These are phyloP conservation scores for Anabacerthia variegaticeps DNA, from an alignment of 2,797 vertebrate species.

Conservation along the genomic window DNA sequence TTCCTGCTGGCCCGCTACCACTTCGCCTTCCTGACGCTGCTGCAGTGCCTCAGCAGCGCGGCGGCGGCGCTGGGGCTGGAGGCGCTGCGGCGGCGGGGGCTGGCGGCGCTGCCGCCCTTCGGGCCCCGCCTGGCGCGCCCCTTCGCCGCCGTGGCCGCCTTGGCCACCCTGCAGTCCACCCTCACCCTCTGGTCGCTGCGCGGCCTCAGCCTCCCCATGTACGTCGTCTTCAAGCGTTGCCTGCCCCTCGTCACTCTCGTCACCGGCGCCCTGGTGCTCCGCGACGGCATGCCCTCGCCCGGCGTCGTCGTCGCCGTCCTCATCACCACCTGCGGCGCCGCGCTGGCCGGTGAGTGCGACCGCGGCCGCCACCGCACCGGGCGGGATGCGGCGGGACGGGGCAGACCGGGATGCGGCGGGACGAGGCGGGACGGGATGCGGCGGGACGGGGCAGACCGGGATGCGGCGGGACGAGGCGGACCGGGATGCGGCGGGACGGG, in stretches of 20 bases:
- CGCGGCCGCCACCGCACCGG: neutral
- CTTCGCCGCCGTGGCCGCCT: constrained; percentile 86
- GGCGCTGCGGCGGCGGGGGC: constrained; percentile 84
- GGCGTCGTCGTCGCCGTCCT: constrained; percentile 88
- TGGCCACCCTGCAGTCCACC: constrained; percentile 93
- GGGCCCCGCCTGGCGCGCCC: constrained; percentile 86
- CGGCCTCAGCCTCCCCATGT: constrained; percentile 97
- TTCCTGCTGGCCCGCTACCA: constrained; percentile 89
- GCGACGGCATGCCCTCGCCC: constrained; percentile 87
- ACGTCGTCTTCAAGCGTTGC: constrained; percentile 97
- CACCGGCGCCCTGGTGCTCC: constrained; percentile 90
- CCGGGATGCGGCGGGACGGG: neutral
- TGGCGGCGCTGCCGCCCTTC: constrained; percentile 88
- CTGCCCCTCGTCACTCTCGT: constrained; percentile 91
- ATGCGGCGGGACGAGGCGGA: neutral
- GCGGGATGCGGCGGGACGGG: neutral
- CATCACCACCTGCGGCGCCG: constrained; percentile 93
- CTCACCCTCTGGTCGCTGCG: constrained; percentile 93
- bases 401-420: too few species aligned
- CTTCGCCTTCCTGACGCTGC: constrained; percentile 91
- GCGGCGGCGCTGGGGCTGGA: constrained; percentile 89
- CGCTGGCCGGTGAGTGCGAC: constrained; percentile 86
- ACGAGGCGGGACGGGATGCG: neutral
- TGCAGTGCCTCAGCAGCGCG: constrained; percentile 91
- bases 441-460: too few species aligned